These are phyloP conservation scores for Leptinotarsa juncta DNA, from an alignment of 2,888 invertebrate genomes.

Conservation along the genomic window DNA sequence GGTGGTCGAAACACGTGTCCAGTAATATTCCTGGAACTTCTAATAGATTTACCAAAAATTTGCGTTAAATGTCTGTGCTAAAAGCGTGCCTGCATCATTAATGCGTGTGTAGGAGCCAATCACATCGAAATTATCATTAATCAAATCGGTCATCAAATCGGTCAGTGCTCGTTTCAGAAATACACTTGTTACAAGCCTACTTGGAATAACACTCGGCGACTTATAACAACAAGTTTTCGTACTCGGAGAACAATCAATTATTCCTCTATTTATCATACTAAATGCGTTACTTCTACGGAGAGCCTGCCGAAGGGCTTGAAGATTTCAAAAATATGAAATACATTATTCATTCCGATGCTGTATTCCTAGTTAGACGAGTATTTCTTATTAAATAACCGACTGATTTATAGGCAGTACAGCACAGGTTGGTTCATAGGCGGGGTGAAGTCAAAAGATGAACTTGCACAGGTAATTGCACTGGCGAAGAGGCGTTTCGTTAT, in stretches of 20 bases:
- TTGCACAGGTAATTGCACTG: neutral
- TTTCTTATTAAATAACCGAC: constrained; percentile 37
- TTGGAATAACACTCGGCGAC: constrained; percentile 26
- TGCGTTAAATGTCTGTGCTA: too few relatives aligned
- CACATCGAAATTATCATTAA: constrained; percentile 21
- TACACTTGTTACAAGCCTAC: constrained; percentile 29
- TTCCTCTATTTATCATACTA: constrained; percentile 58
- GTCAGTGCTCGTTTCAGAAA: neutral
- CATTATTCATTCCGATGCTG: constrained; percentile 50
- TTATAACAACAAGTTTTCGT: constrained; percentile 23
- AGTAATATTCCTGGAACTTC: too few relatives aligned
- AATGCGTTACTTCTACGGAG: constrained; percentile 51
- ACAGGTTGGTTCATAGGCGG: constrained; percentile 23
- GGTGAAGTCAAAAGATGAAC: neutral
- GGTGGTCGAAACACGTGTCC: too few relatives aligned
- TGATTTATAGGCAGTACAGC: constrained; percentile 29
- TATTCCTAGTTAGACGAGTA: constrained; percentile 42
- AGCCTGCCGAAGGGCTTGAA: constrained; percentile 46
- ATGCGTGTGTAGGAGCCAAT: neutral
- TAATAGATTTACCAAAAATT: too few relatives aligned
- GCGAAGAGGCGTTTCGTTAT: neutral
- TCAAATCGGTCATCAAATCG: constrained; percentile 7
- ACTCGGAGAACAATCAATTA: constrained; percentile 53
- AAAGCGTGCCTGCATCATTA: neutral
- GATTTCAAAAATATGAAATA: constrained; percentile 54